Percentiles rank a stretch among this genome's conserved stretches.
Evolutionary conservation across 2,797 vertebrate genomes (phyloP).

Genomic region (Sarcophilus harrisii): DNA sequence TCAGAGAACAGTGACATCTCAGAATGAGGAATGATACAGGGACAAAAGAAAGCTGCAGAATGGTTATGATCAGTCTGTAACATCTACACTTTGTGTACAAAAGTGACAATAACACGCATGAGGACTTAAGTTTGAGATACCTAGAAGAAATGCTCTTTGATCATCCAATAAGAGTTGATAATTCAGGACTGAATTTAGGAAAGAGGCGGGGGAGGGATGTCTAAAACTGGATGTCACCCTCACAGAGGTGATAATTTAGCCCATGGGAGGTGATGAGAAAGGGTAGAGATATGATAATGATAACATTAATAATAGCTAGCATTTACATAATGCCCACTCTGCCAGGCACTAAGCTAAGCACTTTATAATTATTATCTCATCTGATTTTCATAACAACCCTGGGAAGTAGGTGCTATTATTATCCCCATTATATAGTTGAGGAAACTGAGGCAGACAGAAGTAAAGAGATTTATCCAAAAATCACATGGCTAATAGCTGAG

Average conservation of each 20-base stretch:
- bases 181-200: too few species aligned
- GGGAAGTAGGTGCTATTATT: neutral
- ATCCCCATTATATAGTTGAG: neutral
- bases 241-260: too few species aligned
- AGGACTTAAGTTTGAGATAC: neutral
- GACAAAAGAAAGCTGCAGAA: neutral
- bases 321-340: neutral
- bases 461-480: neutral
- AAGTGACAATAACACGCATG: neutral
- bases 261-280: neutral
- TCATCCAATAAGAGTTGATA: too few species aligned
- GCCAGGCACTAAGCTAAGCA: too few species aligned
- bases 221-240: too few species aligned
- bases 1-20: neutral
- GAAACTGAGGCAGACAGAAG: neutral
- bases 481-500: neutral
- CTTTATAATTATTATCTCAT: too few species aligned
- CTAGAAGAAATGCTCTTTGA: too few species aligned
- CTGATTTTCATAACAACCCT: neutral
- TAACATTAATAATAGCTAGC: neutral
- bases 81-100: neutral
- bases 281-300: neutral
- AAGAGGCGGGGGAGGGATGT: too few species aligned
- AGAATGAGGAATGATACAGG: neutral
- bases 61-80: neutral